Base-by-base conservation (phyloP, 2,113 vertebrate species). In the Pseudorhombus dupliciocellatus region DNA sequence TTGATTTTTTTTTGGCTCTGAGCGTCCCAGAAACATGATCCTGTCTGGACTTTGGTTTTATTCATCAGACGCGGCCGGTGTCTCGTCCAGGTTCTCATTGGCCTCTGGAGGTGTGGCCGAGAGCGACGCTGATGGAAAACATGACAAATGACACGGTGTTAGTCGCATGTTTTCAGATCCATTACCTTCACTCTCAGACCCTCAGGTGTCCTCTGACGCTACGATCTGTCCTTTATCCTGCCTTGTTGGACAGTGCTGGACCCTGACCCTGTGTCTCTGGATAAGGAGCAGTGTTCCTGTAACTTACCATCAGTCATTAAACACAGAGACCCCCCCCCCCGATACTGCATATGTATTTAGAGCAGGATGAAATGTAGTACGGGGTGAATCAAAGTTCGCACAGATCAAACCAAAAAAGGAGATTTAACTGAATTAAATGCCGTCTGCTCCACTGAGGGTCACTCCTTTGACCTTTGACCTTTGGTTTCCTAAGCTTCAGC, bases 81-180 rank as follows among this genome's bases (percentile, higher is more conserved):
- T 22, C 14, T 16, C 18, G 30, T 26, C 1, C 14, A 67, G 18
- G 18, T 65, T 68, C 46, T 34, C 31, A 48, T 75, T 82, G 65
- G 58, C 37, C 8, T 66, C 22, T 1, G 14, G 63, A 56, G 15
- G n/a, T 60, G 21, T 18, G 68, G 48, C 57, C 9, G 1, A 48
- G 18, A 37, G 57, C 30, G 66, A 21, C 42, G 9, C 70, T 15
- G 25, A 73, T 73, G n/a, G 22, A 58, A 57, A 61, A 16, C 55
- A 60, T 46, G 58, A 57, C 46, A 78, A 56, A 73, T 73, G 25
- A 64, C 51, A 69, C 9, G 10, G 15, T 55, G 42, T 59, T 70
- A 21, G 54, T 62, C 61, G 55, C 64, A 50, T 44, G 57, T 15
- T 54, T 4, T 56, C 8, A 66, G 80, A 75, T 62, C 46, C 58